These are phyloP conservation scores for Aviceda subcristata DNA, from an alignment of 2,113 vertebrate species.

Conservation along the genomic window DNA sequence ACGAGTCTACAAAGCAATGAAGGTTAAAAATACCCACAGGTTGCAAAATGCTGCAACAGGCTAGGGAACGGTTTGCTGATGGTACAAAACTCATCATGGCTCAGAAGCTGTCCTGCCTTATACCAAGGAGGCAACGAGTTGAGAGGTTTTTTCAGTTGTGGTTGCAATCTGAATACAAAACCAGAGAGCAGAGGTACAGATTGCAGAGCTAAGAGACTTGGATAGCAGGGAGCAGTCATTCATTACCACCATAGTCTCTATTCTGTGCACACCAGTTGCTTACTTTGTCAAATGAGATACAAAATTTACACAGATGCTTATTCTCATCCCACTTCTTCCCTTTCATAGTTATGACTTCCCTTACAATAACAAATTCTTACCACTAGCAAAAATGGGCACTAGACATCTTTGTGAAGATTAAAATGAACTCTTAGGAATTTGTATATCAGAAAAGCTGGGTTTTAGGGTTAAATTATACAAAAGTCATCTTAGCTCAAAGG, in stretches of 20 bases:
- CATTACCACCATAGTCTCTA: neutral
- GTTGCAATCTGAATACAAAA: neutral
- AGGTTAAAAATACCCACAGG: neutral
- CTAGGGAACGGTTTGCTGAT: neutral
- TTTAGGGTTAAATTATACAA: neutral
- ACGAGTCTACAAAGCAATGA: neutral
- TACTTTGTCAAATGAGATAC: neutral
- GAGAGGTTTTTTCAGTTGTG: neutral
- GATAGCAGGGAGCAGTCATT: neutral
- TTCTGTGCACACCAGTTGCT: accelerated
- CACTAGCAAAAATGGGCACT: neutral
- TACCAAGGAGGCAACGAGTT: neutral
- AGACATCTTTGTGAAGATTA: neutral
- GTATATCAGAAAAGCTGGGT: neutral
- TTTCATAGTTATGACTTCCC: neutral
- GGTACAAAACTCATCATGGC: neutral
- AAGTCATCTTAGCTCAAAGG: neutral
- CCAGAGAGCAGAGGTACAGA: neutral
- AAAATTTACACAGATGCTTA: neutral
- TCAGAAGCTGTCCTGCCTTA: neutral
- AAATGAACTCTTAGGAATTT: neutral
- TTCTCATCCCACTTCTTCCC: neutral
- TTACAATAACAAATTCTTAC: neutral
- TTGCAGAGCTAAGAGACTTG: neutral
- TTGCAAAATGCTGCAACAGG: neutral